A percentile compares a stretch with the other conserved stretches of the same genome.
phyloP scores from a whole-genome alignment of 2,888 invertebrate species.

The Lochmaea crataegi region DNA sequence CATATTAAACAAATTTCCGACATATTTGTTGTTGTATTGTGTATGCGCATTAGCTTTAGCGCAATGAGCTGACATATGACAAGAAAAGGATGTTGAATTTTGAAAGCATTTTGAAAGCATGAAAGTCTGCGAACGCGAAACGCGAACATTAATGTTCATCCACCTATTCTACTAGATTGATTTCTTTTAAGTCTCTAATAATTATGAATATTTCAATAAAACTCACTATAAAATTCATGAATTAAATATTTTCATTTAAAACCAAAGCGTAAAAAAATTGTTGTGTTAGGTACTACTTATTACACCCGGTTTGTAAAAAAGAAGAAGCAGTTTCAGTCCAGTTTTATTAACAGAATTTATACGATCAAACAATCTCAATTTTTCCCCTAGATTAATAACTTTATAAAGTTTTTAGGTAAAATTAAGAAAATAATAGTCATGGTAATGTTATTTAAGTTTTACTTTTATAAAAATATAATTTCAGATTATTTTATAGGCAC shows the following conservation, averaged over 20 bases:
- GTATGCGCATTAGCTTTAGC: neutral
- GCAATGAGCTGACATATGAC: neutral
- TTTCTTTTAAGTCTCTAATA: neutral
- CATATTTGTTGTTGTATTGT: constrained; percentile 33
- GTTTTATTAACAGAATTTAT: neutral
- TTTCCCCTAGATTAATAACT: neutral
- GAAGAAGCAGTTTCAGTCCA: neutral
- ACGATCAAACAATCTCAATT: neutral
- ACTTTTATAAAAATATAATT: neutral
- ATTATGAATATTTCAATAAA: neutral
- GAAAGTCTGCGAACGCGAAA: no score
- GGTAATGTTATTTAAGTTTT: neutral
- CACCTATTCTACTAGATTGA: neutral
- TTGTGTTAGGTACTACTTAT: no score
- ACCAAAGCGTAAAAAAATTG: no score
- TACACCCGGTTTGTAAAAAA: neutral
- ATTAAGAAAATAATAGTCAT: constrained; percentile 2
- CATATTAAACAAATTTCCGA: constrained; percentile 47
- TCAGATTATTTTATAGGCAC: constrained; percentile 75
- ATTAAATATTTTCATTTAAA: no score
- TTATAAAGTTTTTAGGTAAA: neutral
- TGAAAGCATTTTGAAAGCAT: neutral
- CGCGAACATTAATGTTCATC: neutral
- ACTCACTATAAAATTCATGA: neutral
- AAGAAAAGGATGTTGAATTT: neutral